phyloP scores from a whole-genome alignment of 92 coral and sea anemone species.

The Paramuricea clavata region DNA sequence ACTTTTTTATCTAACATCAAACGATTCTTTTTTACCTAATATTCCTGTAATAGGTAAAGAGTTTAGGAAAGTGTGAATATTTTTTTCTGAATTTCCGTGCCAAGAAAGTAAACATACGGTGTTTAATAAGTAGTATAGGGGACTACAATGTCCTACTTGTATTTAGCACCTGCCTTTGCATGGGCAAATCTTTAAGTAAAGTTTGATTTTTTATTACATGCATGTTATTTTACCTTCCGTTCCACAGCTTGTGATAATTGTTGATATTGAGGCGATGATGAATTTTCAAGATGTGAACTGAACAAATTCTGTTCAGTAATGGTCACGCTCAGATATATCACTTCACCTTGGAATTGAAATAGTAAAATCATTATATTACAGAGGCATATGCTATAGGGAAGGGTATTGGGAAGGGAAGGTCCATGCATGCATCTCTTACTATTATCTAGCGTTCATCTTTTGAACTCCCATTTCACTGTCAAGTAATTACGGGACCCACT shows the following conservation, averaged over 20 bases:
- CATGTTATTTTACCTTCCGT: slow-evolving; percentile 20
- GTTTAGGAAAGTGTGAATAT: no score
- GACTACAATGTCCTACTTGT: no score
- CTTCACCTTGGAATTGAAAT: neutral
- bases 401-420: neutral
- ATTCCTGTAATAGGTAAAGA: no score
- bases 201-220: no score
- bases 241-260: slow-evolving; percentile 18
- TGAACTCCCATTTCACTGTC: no score
- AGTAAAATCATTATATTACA: neutral
- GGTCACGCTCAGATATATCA: slow-evolving; percentile 12
- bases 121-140: no score
- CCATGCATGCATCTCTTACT: neutral
- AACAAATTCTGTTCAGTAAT: slow-evolving; percentile 19
- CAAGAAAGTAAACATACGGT: no score
- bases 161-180: no score
- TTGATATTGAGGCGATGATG: slow-evolving; percentile 13
- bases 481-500: no score
- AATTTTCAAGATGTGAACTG: slow-evolving; percentile 3
- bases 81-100: no score
- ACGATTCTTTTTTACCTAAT: neutral
- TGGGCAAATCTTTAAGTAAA: no score
- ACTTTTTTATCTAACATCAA: neutral
- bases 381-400: no score
- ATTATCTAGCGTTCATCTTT: neutral